Base-by-base conservation (phyloP, 2,888 invertebrate species). In the Pegoplata infirma region DNA sequence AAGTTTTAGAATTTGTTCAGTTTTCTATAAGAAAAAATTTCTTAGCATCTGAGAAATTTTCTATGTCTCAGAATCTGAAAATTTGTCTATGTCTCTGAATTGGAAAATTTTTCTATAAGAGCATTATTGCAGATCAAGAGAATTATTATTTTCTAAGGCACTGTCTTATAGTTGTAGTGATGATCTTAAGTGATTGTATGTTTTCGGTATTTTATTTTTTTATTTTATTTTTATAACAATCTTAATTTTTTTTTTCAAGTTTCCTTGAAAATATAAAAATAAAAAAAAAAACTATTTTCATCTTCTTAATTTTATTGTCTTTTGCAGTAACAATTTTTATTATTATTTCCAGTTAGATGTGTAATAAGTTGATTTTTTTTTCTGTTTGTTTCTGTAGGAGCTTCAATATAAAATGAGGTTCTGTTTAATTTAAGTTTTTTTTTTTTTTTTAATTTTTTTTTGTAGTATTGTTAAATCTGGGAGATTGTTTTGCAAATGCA, bases 401-500 rank as follows among this genome's bases (percentile, higher is more conserved):
- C 73, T 63, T 46, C 8, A 40, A 63, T 17, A 36, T 75, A 17
- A 36, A 21, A 7, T 25, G 14, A n/a, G 44, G 58, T 76, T 71
- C 32, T 59, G 47, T 64, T 66, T 73, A 17, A 32, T 56, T 56
- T 56, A 53, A 46, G 47, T 66, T 68, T 55, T 36, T 58, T 72
- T n/a, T 59, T 77, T 19, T 44, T 64, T 69, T 59, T 14, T 44
- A 28, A 59, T 53, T 68, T 69, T 55, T 51, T 67, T 63, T 73
- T 58, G 44, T 14, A 32, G 49, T 51, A 72, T 72, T 77, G 67
- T 77, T 66, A 64, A 73, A 69, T 74, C 59, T 69, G 71, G 71
- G 75, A 72, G 75, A 79, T 79, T 75, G 79, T 79, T 79, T 75
- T 66, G 79, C 79, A 79, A 75, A 79, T 69, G 69, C 71, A 71